These are phyloP conservation scores for Arctia plantaginis DNA, from an alignment of 2,888 invertebrate genomes.

Conservation along the genomic window DNA sequence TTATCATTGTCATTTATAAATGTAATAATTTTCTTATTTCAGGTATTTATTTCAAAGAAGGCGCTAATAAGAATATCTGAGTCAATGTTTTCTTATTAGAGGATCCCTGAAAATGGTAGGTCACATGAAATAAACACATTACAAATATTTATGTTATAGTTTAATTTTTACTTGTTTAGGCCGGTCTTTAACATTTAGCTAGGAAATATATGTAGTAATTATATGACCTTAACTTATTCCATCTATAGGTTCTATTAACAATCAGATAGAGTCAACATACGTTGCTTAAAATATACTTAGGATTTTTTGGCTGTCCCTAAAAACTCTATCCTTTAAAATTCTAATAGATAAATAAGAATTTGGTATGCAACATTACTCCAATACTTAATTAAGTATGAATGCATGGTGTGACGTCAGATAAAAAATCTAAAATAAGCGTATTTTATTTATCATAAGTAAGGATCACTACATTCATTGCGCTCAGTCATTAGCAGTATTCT, in stretches of 20 bases:
- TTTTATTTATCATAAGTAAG: background rate
- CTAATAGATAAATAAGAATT: too few relatives aligned
- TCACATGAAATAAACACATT: background rate
- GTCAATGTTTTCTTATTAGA: background rate
- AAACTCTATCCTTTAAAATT: too few relatives aligned
- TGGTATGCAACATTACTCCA: too few relatives aligned
- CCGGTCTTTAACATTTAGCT: background rate
- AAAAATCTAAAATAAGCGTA: background rate
- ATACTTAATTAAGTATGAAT: background rate
- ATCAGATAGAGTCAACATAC: background rate
- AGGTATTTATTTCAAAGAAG: background rate
- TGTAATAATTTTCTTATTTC: background rate
- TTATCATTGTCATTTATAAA: background rate
- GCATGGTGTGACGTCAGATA: background rate
- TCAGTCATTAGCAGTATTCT: background rate
- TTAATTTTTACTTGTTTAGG: slow-evolving; percentile 1
- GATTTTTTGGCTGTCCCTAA: too few relatives aligned
- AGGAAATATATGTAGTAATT: background rate
- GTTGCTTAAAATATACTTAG: background rate
- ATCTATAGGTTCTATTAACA: background rate
- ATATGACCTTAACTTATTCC: background rate
- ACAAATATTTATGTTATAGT: background rate
- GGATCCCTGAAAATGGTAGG: background rate
- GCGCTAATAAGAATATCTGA: background rate
- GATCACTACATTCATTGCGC: background rate